Conservation (phyloP, 2,888 invertebrate genomes). For the Pterostichus niger region DNA sequence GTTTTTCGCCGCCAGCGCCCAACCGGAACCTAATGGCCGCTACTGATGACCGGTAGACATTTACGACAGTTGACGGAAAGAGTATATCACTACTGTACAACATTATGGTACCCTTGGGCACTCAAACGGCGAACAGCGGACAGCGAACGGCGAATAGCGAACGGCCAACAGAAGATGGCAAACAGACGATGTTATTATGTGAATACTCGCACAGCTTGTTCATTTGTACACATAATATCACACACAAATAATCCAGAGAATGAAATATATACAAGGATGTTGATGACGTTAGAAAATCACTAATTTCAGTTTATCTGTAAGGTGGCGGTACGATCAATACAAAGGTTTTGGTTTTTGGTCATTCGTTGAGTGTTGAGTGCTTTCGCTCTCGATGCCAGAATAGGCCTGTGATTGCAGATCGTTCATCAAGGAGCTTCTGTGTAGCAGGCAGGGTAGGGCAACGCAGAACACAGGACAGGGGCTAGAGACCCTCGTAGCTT, state of each 20-base stretch:
- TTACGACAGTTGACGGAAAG: slow-evolving; percentile 66
- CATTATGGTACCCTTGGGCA: slow-evolving; percentile 63
- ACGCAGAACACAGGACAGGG: slow-evolving; percentile 10
- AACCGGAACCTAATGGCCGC: slow-evolving; percentile 64
- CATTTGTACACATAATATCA: neutral
- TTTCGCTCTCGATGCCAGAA: slow-evolving; percentile 75
- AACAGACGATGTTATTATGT: too few species aligned
- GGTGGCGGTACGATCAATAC: slow-evolving; percentile 36
- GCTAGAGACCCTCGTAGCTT: slow-evolving; percentile 55
- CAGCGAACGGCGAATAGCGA: too few species aligned
- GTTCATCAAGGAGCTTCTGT: slow-evolving; percentile 74
- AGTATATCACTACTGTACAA: slow-evolving; percentile 64
- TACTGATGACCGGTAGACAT: slow-evolving; percentile 67
- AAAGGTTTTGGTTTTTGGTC: slow-evolving; percentile 42
- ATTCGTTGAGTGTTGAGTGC: slow-evolving; percentile 59
- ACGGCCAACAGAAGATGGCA: neutral
- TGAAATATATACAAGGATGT: neutral
- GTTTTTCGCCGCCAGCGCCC: slow-evolving; percentile 27
- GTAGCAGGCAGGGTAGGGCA: slow-evolving; percentile 27
- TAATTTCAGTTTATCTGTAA: slow-evolving; percentile 18
- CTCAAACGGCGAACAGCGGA: neutral
- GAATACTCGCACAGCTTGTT: too few species aligned
- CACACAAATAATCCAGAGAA: neutral
- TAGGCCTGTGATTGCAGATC: slow-evolving; percentile 76
- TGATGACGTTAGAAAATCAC: slow-evolving; percentile 5